Conservation (phyloP, 2,797 vertebrate genomes). For the Iguana delicatissima region DNA sequence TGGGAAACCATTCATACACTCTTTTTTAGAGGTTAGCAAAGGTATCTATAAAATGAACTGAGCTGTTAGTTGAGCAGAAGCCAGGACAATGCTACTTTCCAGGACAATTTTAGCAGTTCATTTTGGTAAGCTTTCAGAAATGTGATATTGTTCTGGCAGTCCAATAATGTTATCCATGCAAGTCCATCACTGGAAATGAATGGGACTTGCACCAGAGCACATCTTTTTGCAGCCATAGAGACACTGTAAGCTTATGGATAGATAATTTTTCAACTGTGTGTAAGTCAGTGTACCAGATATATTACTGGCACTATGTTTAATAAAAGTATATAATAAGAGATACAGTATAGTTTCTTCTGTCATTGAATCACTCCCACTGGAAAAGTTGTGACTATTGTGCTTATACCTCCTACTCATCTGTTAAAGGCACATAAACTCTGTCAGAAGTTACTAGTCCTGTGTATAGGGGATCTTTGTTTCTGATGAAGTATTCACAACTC, state of each 20-base stretch:
- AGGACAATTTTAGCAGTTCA: conserved; percentile 25
- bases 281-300: neutral
- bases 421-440: neutral
- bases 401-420: neutral
- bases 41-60: neutral
- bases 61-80: conserved; percentile 39
- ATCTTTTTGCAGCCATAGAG: neutral
- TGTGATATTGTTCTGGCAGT: conserved; percentile 21
- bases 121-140: conserved; percentile 57
- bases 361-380: neutral
- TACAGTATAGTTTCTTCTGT: neutral
- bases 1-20: neutral
- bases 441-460: neutral
- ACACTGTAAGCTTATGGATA: neutral
- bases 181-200: conserved; percentile 6
- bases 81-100: conserved; percentile 39
- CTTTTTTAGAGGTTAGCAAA: conserved; percentile 27
- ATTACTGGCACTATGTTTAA: neutral
- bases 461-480: neutral
- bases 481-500: neutral
- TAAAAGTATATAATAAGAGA: neutral
- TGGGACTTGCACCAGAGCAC: neutral
- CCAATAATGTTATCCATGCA: conserved; percentile 10
- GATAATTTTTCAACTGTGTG: neutral
- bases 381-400: neutral